Conservation (phyloP, 2,113 vertebrate species). For the Bujurquina vittata region DNA sequence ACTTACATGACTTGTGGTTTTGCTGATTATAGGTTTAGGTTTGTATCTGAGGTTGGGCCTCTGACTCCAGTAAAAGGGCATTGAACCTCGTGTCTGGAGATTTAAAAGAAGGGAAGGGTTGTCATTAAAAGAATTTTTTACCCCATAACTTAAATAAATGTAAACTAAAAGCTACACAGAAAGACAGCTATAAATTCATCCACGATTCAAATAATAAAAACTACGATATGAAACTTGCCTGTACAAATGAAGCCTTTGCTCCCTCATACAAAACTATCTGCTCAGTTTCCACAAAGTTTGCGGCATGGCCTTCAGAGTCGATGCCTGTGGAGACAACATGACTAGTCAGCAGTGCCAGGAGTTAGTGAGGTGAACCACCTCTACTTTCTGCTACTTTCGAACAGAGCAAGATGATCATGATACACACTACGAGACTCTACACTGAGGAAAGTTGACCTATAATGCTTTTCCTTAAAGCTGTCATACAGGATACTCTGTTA, state of each 20-base stretch:
- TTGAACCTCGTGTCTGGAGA: constrained; percentile 93
- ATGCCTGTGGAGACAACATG: constrained; percentile 82
- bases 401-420: not conserved
- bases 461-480: no score
- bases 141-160: not conserved
- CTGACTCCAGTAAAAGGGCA: constrained; percentile 98
- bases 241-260: constrained; percentile 91
- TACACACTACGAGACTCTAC: no score
- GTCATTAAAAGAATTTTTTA: not conserved
- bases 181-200: not conserved
- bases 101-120: not conserved
- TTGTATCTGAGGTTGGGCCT: constrained; percentile 98
- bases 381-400: not conserved
- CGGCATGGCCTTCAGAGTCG: constrained; percentile 96
- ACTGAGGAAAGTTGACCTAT: no score
- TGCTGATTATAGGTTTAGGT: constrained; percentile 95
- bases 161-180: not conserved
- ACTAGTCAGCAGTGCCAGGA: not conserved
- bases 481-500: not conserved
- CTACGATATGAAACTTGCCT: constrained; percentile 69
- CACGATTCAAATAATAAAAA: not conserved
- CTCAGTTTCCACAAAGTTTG: constrained; percentile 98
- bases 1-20: constrained; percentile 84
- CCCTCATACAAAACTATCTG: constrained; percentile 94
- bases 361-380: not conserved